These are phyloP conservation scores for Ctena decussata DNA, from an alignment of 2,888 invertebrate genomes.

Conservation along the genomic window DNA sequence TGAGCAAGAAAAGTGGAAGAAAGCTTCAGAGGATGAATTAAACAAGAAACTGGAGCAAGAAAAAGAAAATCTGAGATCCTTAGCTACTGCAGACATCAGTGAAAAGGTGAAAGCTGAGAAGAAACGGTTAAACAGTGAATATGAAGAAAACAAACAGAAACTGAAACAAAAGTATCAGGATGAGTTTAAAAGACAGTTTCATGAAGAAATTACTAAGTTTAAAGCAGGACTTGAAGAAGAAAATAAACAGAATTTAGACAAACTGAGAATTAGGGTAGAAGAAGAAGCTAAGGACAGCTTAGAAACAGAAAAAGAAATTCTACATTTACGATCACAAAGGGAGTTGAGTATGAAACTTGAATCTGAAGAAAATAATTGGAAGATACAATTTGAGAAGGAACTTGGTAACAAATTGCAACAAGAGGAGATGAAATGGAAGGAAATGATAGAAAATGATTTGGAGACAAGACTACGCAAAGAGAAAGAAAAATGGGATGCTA, in stretches of 20 bases:
- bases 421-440: conserved; percentile 69
- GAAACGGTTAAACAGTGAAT: conserved; percentile 28
- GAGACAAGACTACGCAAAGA: conserved; percentile 56
- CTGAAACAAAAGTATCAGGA: conserved; percentile 16
- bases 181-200: conserved; percentile 41
- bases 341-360: conserved; percentile 39
- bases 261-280: conserved; percentile 40
- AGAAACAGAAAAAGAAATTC: conserved; percentile 49
- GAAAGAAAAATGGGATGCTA: conserved; percentile 66
- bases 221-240: conserved; percentile 22
- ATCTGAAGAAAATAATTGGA: conserved; percentile 43
- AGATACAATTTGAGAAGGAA: conserved; percentile 44
- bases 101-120: neutral
- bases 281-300: conserved; percentile 45
- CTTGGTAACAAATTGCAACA: conserved; percentile 58
- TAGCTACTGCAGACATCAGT: neutral
- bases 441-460: conserved; percentile 65
- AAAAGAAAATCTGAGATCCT: conserved; percentile 23
- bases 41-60: conserved; percentile 52
- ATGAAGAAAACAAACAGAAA: conserved; percentile 24
- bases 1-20: conserved; percentile 30
- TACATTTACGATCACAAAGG: too few relatives aligned
- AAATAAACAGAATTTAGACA: conserved; percentile 6
- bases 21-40: conserved; percentile 32
- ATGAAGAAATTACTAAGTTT: conserved; percentile 8